Evolutionary conservation across 2,888 invertebrate species (phyloP), one percentile per base, ranked within the genome.

Genomic region (Ashinkailepas kermadecensis): DNA sequence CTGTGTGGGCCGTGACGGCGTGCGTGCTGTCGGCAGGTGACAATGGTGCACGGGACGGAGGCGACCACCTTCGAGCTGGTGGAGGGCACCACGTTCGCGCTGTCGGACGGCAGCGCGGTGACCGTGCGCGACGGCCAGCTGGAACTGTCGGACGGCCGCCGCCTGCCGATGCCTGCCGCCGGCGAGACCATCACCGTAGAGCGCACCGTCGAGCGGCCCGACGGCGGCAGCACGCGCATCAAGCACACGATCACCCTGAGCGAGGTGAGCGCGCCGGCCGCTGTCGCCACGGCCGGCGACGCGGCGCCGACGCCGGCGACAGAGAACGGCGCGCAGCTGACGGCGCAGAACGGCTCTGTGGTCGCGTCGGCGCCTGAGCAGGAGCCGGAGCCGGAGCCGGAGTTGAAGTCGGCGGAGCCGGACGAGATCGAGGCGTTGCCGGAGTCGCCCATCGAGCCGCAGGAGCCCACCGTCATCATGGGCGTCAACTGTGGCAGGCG

Each of bases 191-290:
- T 70, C 70, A 70, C 70, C 70, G 70, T 70, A 9, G 70, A 70
- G 39, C 39, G 70, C 39, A 70, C 70, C 18, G 70, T 54, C 15
- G 13, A 21, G 18, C 39, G 70, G 13, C 70, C 70, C 54, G 70
- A 70, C 70, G 70, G 70, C 15, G 70, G 70, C 39, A 70, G 39
- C 70, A 54, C 54, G 70, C 70, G 70, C 70, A 70, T 70, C 70
- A 39, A 54, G 15, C 70, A 70, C 70, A 70, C 70, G 15, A 70
- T 70, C 70, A 39, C 39, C 8, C 70, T 70, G 39, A 70, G 70
- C 39, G 70, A 70, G 39, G 9, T 23, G 12, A 25, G 12, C 23
- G n/a, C 64, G 15, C 59, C 64, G 8, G 10, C n/a, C 67, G 13
- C 23, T 7, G 13, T 8, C 12, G 25, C 67, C 8, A 21, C 25